Percentiles rank a stretch among this genome's conserved stretches.
phyloP scores from a whole-genome alignment of 2,797 vertebrate genomes.

The Brotogeris chrysoptera region DNA sequence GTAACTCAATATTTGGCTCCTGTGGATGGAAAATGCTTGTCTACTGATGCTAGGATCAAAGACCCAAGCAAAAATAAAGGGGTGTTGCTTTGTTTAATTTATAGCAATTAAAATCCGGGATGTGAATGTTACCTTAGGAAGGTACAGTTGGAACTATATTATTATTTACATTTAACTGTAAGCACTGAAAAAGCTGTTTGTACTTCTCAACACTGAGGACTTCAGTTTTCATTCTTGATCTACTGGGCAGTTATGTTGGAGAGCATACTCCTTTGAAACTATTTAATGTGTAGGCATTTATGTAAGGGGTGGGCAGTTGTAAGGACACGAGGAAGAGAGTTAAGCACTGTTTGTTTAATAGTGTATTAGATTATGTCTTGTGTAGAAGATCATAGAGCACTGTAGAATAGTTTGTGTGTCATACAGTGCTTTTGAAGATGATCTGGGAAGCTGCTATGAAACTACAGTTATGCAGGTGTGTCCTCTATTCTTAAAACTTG shows the following conservation, averaged over 20 bases:
- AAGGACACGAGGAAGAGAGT: not conserved
- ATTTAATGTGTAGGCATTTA: not conserved
- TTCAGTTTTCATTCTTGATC: not conserved
- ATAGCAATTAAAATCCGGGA: not conserved
- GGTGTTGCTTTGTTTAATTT: constrained; percentile 12
- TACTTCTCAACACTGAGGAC: not conserved
- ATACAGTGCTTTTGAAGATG: not conserved
- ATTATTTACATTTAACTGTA: not conserved
- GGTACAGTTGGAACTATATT: not conserved
- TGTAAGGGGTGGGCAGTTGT: not conserved
- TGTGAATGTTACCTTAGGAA: not conserved
- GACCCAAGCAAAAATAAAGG: not conserved
- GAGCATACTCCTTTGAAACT: not conserved
- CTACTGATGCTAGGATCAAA: not conserved
- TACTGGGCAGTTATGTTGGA: not conserved
- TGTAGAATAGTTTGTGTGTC: not conserved
- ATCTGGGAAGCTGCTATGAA: not conserved
- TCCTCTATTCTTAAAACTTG: not conserved
- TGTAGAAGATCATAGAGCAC: not conserved
- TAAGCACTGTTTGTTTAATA: not conserved
- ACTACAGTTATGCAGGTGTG: not conserved
- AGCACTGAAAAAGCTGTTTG: not conserved
- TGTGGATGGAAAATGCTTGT: not conserved
- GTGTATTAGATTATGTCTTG: not conserved
- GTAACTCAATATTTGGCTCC: not conserved